Conservation (phyloP, 2,113 vertebrate species). For the Smithornis capensis region DNA sequence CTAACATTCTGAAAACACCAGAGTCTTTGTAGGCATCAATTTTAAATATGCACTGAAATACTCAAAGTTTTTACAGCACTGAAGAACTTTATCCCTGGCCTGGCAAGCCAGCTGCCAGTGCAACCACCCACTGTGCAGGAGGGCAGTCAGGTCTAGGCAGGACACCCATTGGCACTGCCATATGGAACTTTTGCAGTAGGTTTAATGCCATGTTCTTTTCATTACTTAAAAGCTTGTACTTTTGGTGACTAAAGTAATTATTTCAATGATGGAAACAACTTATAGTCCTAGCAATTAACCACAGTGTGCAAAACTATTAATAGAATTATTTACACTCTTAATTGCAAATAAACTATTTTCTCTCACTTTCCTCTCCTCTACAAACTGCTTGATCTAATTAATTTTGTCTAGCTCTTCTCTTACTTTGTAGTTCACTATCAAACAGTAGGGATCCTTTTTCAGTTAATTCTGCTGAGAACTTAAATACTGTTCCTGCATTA, state of each 20-base stretch:
- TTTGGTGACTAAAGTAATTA: not conserved
- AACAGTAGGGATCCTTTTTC: not conserved
- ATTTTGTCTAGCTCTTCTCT: not conserved
- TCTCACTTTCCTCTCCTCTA: not conserved
- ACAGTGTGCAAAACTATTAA: not conserved
- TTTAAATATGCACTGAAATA: not conserved
- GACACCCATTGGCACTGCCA: not conserved
- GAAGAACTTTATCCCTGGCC: not conserved
- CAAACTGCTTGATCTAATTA: not conserved
- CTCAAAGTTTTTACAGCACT: not conserved
- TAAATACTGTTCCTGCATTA: not conserved
- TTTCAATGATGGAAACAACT: not conserved
- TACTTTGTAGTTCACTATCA: not conserved
- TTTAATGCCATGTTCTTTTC: not conserved
- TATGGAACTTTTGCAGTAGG: fast-evolving
- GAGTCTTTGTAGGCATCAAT: not conserved
- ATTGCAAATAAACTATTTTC: not conserved
- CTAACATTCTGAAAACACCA: not conserved
- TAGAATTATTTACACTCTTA: not conserved
- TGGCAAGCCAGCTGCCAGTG: not conserved
- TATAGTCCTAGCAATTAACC: not conserved
- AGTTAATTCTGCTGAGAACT: not conserved
- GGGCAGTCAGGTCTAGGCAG: not conserved
- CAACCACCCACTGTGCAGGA: fast-evolving
- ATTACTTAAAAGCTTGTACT: not conserved